phyloP scores from a whole-genome alignment of 1,140 invertebrate genomes.

The Chymomyza costata region DNA sequence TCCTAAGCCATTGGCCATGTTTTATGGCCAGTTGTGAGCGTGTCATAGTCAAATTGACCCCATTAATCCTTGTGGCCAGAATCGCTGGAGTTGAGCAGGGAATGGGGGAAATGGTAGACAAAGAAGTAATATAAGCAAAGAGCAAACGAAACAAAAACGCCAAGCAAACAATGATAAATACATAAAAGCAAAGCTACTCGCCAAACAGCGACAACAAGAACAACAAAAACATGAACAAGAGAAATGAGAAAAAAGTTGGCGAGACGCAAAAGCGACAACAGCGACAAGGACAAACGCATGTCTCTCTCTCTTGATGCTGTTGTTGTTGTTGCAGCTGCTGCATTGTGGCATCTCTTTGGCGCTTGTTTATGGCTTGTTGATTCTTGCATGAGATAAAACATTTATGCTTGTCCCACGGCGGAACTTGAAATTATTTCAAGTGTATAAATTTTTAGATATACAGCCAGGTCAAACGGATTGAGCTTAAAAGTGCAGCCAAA shows the following conservation, averaged over 20 bases:
- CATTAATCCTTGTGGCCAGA: conserved; percentile 47
- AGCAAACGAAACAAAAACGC: conserved; percentile 8
- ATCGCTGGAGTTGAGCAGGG: too few species aligned
- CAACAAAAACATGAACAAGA: conserved; percentile 11
- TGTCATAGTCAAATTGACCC: conserved; percentile 67
- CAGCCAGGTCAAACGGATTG: too few species aligned
- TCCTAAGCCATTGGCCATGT: conserved; percentile 15
- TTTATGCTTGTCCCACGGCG: conserved; percentile 35
- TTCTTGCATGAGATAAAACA: conserved; percentile 51
- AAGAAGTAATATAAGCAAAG: conserved; percentile 11
- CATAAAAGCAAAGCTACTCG: conserved; percentile 52
- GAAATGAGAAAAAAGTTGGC: conserved; percentile 23
- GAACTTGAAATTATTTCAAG: conserved; percentile 36
- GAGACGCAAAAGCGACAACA: conserved; percentile 19
- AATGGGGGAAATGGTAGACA: too few species aligned
- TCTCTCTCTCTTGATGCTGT: conserved; percentile 19
- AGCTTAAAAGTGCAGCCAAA: too few species aligned
- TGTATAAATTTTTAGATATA: too few species aligned
- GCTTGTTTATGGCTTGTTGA: conserved; percentile 60
- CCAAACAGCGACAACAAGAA: conserved; percentile 22
- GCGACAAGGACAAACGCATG: conserved; percentile 17
- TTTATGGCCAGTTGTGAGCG: conserved; percentile 37
- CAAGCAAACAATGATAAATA: conserved; percentile 41
- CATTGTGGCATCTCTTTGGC: conserved; percentile 28
- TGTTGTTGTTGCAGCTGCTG: neutral